phyloP scores from a whole-genome alignment of 2,888 invertebrate species.

The Mactromeris polynyma region DNA sequence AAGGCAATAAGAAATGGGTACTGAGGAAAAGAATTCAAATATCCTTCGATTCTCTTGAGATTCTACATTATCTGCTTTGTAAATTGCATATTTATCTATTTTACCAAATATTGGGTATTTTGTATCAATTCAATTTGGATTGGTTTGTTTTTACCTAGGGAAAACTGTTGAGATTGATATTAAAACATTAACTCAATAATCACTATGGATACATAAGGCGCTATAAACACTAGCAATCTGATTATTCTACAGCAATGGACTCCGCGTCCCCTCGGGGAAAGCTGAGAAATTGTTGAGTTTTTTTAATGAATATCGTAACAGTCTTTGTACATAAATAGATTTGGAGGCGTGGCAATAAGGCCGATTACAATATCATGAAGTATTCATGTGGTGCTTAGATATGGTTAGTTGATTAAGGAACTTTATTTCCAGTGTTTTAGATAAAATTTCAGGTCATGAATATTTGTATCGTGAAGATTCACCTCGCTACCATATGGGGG shows the following conservation, averaged over 20 bases:
- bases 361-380: neutral
- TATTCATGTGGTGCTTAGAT: neutral
- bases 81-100: conserved; percentile 31
- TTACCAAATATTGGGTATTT: neutral
- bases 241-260: neutral
- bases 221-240: conserved; percentile 2
- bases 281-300: conserved; percentile 1
- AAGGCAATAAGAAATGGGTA: neutral
- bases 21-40: neutral
- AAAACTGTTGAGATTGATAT: conserved; percentile 29
- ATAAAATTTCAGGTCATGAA: conserved; percentile 14
- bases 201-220: conserved; percentile 29
- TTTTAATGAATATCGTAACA: conserved; percentile 21
- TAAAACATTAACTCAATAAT: conserved; percentile 44
- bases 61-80: conserved; percentile 2
- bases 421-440: neutral
- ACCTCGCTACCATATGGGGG: neutral
- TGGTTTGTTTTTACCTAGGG: conserved; percentile 5
- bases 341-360: neutral
- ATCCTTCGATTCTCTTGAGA: neutral
- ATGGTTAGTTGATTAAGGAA: neutral
- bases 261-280: neutral
- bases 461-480: neutral
- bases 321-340: neutral
- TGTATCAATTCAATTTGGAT: conserved; percentile 26